Evolutionary conservation across 2,888 invertebrate species (phyloP).

Genomic region (Melitaea athalia): DNA sequence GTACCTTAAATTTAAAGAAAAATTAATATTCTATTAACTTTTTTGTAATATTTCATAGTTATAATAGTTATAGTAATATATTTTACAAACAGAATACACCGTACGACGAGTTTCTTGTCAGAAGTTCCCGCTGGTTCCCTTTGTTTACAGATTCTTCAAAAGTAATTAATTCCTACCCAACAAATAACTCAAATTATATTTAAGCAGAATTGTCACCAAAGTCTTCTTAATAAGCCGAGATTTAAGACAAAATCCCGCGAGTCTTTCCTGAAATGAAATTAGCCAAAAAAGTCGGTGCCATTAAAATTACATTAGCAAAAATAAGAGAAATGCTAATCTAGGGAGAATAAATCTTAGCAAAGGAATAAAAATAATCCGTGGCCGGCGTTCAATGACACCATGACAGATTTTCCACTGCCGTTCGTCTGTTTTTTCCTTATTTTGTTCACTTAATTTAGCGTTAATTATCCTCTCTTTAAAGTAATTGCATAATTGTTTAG

Average conservation of each 20-base stretch:
- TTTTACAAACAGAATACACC: too few species aligned
- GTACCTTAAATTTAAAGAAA: too few species aligned
- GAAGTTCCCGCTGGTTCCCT: too few species aligned
- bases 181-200: slow-evolving; percentile 69
- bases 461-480: slow-evolving; percentile 18
- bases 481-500: slow-evolving; percentile 12
- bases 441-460: slow-evolving; percentile 26
- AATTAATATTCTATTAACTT: too few species aligned
- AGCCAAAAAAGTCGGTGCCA: slow-evolving; percentile 78
- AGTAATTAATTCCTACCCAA: slow-evolving; percentile 46
- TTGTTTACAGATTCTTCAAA: neutral
- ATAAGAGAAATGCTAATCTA: slow-evolving; percentile 81
- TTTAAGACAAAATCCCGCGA: slow-evolving; percentile 72
- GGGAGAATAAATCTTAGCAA: slow-evolving; percentile 77
- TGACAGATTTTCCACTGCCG: slow-evolving; percentile 58
- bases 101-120: too few species aligned
- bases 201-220: slow-evolving; percentile 66
- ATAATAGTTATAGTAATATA: too few species aligned
- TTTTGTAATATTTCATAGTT: too few species aligned
- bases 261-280: slow-evolving; percentile 80
- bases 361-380: slow-evolving; percentile 77
- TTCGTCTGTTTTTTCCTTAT: slow-evolving; percentile 24
- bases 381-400: slow-evolving; percentile 61
- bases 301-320: slow-evolving; percentile 83
- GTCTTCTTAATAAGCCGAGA: slow-evolving; percentile 71